These are phyloP conservation scores for Falco cherrug DNA, from an alignment of 2,797 vertebrate genomes.

Conservation along the genomic window DNA sequence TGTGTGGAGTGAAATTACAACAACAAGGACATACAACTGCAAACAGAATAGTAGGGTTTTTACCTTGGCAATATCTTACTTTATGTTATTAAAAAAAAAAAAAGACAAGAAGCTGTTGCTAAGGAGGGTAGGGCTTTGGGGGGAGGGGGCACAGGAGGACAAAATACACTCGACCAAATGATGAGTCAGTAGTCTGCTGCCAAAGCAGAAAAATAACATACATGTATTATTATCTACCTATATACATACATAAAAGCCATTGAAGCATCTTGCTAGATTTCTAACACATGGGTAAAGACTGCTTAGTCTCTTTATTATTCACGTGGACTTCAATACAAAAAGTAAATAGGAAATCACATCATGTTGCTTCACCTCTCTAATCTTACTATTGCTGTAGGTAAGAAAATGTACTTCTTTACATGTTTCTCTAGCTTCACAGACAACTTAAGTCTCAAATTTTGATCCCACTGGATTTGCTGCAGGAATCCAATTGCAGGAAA, in stretches of 20 bases:
- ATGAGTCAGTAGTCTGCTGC: neutral
- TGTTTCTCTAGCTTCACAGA: neutral
- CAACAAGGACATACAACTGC: neutral
- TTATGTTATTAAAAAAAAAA: neutral
- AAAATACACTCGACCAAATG: neutral
- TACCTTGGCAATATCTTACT: neutral
- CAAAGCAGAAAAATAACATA: neutral
- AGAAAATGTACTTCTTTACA: neutral
- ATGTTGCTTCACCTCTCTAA: neutral
- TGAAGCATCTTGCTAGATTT: neutral
- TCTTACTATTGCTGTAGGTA: neutral
- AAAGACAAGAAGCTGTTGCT: neutral
- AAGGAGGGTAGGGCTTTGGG: neutral
- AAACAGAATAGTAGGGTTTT: neutral
- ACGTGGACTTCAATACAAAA: neutral
- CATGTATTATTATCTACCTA: neutral
- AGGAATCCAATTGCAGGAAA: slow-evolving; percentile 10
- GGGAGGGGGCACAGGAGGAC: neutral
- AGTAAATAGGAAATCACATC: neutral
- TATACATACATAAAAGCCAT: neutral
- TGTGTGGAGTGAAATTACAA: neutral
- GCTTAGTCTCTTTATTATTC: neutral
- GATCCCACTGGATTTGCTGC: neutral
- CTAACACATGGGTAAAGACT: neutral
- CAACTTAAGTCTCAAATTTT: neutral